Evolutionary conservation across 2,888 invertebrate genomes (phyloP), one percentile per base, ranked within the genome.

Genomic region (Saturnia japonica): DNA sequence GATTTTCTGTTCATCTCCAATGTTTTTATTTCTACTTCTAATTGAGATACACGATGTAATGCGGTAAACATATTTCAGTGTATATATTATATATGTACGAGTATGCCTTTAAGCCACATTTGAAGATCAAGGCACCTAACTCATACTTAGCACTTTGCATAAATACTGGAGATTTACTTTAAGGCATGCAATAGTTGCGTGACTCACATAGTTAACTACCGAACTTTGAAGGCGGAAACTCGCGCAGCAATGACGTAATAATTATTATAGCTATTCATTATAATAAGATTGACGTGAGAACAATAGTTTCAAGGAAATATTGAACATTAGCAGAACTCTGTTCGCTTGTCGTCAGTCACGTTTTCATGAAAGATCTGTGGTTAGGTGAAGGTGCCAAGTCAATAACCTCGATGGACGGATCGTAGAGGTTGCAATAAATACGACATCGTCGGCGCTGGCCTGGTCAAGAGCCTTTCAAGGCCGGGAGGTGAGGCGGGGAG

Each of bases 391-490:
- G 85, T 80, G 80, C 73, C 76, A 82, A 82, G 93, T 93, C 92
- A 93, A 93, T 93, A 93, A 93, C 93, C 93, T 93, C 92, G 91
- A 76, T 89, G 87, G 91, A 92, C 89, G 88, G 91, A 92, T 92
- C 91, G 88, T 89, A 89, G 93, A 93, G 91, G 88, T 93, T 93
- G 93, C 93, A 93, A 93, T 93, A 93, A 93, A 93, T 93, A 93
- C 91, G 89, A 89, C 90, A 91, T 88, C 90, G 90, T 85, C 90
- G 87, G 83, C 86, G 85, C 84, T 91, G 93, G 91, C 86, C 91
- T 94, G 93, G 94, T 94, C 94, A 93, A 93, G 93, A 93, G 93
- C 93, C 93, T 94, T 93, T 94, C 94, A 93, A 94, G 93, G 94
- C 90, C 91, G 88, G 89, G 92, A 89, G 89, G 91, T 88, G 91